Evolutionary conservation across 2,888 invertebrate species (phyloP).

Genomic region (Polyommatus iphigenia): DNA sequence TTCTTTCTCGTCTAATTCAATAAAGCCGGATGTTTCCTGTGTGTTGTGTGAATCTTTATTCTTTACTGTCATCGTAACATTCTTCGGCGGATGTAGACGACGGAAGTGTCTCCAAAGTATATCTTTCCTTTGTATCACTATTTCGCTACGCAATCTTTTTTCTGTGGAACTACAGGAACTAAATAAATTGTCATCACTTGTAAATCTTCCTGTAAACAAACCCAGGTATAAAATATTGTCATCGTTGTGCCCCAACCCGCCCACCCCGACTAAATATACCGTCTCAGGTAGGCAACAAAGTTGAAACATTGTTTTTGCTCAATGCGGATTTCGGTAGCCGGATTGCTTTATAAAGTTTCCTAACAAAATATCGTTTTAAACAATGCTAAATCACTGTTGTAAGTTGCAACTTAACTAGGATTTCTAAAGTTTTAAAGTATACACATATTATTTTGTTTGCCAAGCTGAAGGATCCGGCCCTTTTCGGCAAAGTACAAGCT

Average conservation of each 20-base stretch:
- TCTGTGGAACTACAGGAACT: conserved; percentile 43
- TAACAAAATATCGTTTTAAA: conserved; percentile 52
- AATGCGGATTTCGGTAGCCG: conserved; percentile 62
- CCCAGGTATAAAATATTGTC: conserved; percentile 70
- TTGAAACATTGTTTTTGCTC: conserved; percentile 62
- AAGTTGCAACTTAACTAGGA: not conserved
- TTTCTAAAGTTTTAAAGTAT: not conserved
- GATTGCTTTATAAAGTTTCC: conserved; percentile 59
- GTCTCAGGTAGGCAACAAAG: conserved; percentile 68
- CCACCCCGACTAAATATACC: conserved; percentile 65
- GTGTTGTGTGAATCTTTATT: conserved; percentile 43
- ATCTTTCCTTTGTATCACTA: conserved; percentile 50
- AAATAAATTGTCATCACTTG: conserved; percentile 45
- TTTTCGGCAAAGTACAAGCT: conserved; percentile 3
- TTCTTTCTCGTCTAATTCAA: conserved; percentile 41
- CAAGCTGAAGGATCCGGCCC: not conserved
- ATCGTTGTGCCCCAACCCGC: conserved; percentile 66
- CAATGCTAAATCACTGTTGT: conserved; percentile 1
- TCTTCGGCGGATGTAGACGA: conserved; percentile 59
- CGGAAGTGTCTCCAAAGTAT: conserved; percentile 49
- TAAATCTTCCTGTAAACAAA: conserved; percentile 66
- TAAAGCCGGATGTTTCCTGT: conserved; percentile 74
- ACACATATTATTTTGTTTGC: not conserved
- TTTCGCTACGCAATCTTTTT: conserved; percentile 58
- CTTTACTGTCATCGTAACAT: conserved; percentile 50